Evolutionary conservation across 2,113 vertebrate genomes (phyloP).

Genomic region (Ochotona princeps): DNA sequence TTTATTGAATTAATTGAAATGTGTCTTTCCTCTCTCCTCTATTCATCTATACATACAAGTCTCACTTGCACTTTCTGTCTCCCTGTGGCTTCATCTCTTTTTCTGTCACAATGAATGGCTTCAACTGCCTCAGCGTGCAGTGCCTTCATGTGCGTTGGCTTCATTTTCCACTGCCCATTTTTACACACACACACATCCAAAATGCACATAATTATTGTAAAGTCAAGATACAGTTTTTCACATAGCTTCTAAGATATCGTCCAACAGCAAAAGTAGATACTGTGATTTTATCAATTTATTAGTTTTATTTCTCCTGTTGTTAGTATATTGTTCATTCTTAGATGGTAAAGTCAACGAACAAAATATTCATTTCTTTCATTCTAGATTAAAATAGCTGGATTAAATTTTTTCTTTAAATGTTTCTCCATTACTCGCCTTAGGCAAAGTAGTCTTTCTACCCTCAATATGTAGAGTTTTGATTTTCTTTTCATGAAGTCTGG

Average conservation of each 20-base stretch:
- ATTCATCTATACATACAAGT: background rate
- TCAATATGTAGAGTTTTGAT: conserved; percentile 42
- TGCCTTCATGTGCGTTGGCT: background rate
- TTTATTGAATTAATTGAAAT: conserved; percentile 52
- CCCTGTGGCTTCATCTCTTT: background rate
- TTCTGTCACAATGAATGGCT: background rate
- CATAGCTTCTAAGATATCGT: conserved; percentile 8
- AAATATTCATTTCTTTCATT: conserved; percentile 45
- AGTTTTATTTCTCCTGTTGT: background rate
- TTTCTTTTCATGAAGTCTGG: conserved; percentile 63
- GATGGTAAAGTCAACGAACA: background rate
- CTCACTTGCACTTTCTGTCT: background rate
- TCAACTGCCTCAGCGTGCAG: background rate
- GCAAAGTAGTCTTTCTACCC: background rate
- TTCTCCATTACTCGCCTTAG: conserved; percentile 8
- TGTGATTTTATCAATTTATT: conserved; percentile 21
- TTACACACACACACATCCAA: background rate
- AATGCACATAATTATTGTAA: conserved; percentile 8
- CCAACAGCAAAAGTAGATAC: background rate
- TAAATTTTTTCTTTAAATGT: conserved; percentile 63
- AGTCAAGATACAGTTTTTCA: conserved; percentile 29
- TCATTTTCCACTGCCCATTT: conserved; percentile 31
- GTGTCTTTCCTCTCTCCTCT: background rate
- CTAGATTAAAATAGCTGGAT: background rate
- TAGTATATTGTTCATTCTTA: conserved; percentile 35